Base-by-base conservation (phyloP, 2,888 invertebrate species). In the Ommatoiulus sabulosus region DNA sequence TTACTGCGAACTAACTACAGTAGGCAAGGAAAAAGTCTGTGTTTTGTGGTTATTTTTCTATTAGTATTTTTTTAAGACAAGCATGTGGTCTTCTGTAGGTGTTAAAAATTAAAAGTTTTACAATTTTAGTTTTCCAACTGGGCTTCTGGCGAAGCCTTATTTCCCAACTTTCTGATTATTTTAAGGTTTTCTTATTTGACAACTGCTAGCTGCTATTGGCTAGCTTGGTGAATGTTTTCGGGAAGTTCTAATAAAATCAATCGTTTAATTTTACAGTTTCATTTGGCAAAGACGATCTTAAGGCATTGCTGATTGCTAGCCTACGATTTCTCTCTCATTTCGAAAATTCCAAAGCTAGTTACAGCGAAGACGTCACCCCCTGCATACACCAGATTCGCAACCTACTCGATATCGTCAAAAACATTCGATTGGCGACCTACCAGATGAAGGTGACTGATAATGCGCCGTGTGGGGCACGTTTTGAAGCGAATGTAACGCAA, bases 251-350 rank as follows among this genome's bases (percentile, higher is more conserved):
- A 35, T 35, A 1, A 35, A 35, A 35, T 35, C 35, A 35, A 35
- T 35, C 35, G 2, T 44, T 44, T 44, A 7, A 20, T 85, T 46
- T 44, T 44, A 0, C 46, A 85, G 85, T 8, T 7, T 17, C 85
- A 15, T 85, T 85, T 3, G 12, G 48, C 4, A 48, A 87, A 48
- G 57, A 87, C 7, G 57, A 87, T 24, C 15, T 87, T 12, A 52
- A 52, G 24, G 35, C 8, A 8, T 52, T 87, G 52, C 24, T 87
- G 52, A 8, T 48, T 10, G 46, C 87, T 17, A 52, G 87, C 48
- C 15, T 87, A 7, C 57, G 7, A 24, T 87, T 87, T 17, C 43
- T 87, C n/a, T n/a, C 87, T 17, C 52, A n/a, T 52, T 87, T 87
- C 24, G 86, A 86, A 15, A 87, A 44, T 15, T 20, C 15, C 0